Base-by-base conservation (phyloP, 1,140 invertebrate species). In the Cydia strobilella region DNA sequence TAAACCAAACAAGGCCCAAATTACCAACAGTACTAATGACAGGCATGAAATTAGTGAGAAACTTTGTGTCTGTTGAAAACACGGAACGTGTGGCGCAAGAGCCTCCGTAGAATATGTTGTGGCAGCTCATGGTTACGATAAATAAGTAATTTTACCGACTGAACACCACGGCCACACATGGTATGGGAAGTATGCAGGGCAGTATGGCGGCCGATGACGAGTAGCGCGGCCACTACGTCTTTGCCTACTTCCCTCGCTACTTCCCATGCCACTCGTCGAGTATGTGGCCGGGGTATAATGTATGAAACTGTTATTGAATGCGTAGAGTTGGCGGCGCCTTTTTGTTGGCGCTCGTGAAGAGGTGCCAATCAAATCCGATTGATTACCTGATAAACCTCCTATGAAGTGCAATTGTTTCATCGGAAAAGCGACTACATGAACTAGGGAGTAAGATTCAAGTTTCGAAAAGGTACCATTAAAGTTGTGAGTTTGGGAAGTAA, bases 101-200 rank as follows among this genome's bases (percentile, higher is more conserved):
- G 73, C 59, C 77, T 72, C 75, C 73, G 74, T 76, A 42, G 78
- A 76, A 75, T 76, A 78, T 78, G 76, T 75, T 54, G 73, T 72
- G 27, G 48, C 66, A 42, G 45, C 39, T 79, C 48, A 45, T 42
- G 65, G 71, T 72, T 74, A 71, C 66, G 74, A 79, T 79, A 82
- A 80, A 82, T 80, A 79, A 82, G 76, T 78, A 78, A 82, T 82
- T 78, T 80, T 77, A 78, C 74, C 54, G n/a, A 25, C 31, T 75
- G n/a, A n/a, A n/a, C n/a, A n/a, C n/a, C n/a, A n/a, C n/a, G n/a
- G n/a, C n/a, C n/a, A n/a, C n/a, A n/a, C n/a, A n/a, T n/a, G n/a
- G n/a, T n/a, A n/a, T n/a, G n/a, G n/a, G n/a, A n/a, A n/a, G n/a
- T n/a, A n/a, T n/a, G n/a, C n/a, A n/a, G n/a, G n/a, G n/a, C n/a